phyloP scores from a whole-genome alignment of 2,888 invertebrate genomes.

The Orthosia gothica region DNA sequence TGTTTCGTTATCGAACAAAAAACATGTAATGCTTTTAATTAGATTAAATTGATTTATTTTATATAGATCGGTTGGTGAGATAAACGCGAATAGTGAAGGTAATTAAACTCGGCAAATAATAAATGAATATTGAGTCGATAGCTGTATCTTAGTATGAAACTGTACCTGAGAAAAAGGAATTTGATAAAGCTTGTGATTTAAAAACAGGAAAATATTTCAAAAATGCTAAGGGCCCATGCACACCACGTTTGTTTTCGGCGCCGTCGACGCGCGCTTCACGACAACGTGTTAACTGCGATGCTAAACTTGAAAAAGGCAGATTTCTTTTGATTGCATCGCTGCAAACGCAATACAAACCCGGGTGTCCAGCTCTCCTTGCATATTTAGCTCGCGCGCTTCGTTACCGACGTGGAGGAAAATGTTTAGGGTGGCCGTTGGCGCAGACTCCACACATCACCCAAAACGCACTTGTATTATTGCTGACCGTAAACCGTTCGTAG shows the following conservation, averaged over 20 bases:
- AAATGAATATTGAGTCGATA: constrained; percentile 75
- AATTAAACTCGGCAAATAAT: constrained; percentile 89
- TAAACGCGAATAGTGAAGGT: constrained; percentile 83
- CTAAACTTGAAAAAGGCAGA: too few relatives aligned
- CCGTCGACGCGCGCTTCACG: too few relatives aligned
- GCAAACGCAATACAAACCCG: too few relatives aligned
- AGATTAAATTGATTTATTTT: constrained; percentile 91
- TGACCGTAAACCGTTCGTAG: too few relatives aligned
- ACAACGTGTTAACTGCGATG: too few relatives aligned
- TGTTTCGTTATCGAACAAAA: constrained; percentile 89
- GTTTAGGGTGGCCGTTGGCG: too few relatives aligned
- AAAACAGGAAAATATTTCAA: constrained; percentile 50
- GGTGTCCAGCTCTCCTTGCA: too few relatives aligned
- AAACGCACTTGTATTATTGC: too few relatives aligned
- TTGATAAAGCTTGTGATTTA: constrained; percentile 5
- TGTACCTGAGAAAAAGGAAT: constrained; percentile 19
- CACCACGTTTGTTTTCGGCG: not conserved
- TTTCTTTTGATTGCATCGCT: too few relatives aligned
- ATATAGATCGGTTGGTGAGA: constrained; percentile 84
- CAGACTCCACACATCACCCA: too few relatives aligned
- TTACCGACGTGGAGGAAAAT: too few relatives aligned
- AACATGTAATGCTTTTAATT: constrained; percentile 91
- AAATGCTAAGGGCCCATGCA: constrained; percentile 36
- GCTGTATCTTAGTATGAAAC: constrained; percentile 42
- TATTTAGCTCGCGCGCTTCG: too few relatives aligned